Conservation (phyloP, 2,888 invertebrate species). For the Drosophila gaucha region DNA sequence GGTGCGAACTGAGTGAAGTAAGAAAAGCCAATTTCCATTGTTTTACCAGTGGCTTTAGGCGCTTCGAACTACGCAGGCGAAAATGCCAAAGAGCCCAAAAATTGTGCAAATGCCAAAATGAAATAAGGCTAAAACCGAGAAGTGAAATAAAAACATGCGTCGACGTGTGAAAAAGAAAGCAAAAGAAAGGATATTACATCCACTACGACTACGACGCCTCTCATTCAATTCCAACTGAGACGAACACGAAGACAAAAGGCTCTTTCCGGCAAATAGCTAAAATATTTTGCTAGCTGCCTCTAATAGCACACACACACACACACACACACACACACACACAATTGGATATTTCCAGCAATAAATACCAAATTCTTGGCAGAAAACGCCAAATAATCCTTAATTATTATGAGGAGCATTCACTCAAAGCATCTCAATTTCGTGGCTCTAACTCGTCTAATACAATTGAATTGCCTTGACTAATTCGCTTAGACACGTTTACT, state of each 20-base stretch:
- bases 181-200: conserved; percentile 18
- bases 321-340: not conserved
- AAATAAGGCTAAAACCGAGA: conserved; percentile 40
- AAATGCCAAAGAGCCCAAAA: conserved; percentile 47
- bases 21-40: conserved; percentile 81
- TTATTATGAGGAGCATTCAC: conserved; percentile 48
- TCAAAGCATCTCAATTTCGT: conserved; percentile 56
- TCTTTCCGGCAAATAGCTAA: conserved; percentile 35
- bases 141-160: conserved; percentile 70
- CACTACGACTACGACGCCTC: conserved; percentile 1
- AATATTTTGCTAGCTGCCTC: conserved; percentile 26
- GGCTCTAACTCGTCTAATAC: conserved; percentile 59
- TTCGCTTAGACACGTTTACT: conserved; percentile 61
- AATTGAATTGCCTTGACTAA: conserved; percentile 74
- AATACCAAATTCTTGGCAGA: conserved; percentile 6
- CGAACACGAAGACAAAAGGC: conserved; percentile 16
- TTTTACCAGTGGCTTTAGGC: conserved; percentile 70
- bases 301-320: conserved; percentile 5
- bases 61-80: conserved; percentile 30
- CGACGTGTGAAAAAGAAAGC: conserved; percentile 46
- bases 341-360: conserved; percentile 17
- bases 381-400: conserved; percentile 42
- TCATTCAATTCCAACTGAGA: conserved; percentile 35
- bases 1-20: conserved; percentile 58
- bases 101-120: conserved; percentile 57